phyloP scores from a whole-genome alignment of 2,113 vertebrate species.

The Trichomycterus rosablanca region DNA sequence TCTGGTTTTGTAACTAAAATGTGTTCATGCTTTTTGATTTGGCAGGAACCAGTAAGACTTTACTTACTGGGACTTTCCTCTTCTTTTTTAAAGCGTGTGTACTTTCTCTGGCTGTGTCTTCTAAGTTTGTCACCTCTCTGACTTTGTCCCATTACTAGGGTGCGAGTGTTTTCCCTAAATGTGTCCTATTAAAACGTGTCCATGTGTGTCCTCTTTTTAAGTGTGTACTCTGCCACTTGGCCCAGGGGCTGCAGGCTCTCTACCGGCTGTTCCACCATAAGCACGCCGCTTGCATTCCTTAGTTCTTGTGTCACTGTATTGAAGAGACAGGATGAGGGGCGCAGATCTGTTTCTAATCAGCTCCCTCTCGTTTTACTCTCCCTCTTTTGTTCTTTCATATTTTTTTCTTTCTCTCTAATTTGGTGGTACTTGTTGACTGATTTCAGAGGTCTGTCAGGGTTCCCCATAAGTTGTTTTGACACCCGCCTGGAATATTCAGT shows the following conservation, averaged over 20 bases:
- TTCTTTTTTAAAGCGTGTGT: too few species aligned
- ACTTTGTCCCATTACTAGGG: too few species aligned
- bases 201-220: not conserved
- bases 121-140: too few species aligned
- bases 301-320: slow-evolving; percentile 67
- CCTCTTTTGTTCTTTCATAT: slow-evolving; percentile 33
- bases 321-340: slow-evolving; percentile 51
- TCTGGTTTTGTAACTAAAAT: too few species aligned
- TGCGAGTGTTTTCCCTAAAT: too few species aligned
- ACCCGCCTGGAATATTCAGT: slow-evolving; percentile 28
- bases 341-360: slow-evolving; percentile 71
- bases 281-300: slow-evolving; percentile 61
- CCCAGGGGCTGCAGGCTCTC: slow-evolving; percentile 28
- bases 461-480: slow-evolving; percentile 35
- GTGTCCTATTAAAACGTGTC: too few species aligned
- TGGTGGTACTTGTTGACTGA: slow-evolving; percentile 30
- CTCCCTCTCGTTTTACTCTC: slow-evolving; percentile 47
- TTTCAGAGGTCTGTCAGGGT: slow-evolving; percentile 38
- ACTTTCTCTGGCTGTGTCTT: too few species aligned
- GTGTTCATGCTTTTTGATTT: too few species aligned
- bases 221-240: slow-evolving; percentile 36
- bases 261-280: slow-evolving; percentile 59
- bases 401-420: slow-evolving; percentile 37
- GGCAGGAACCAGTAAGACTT: too few species aligned
- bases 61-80: too few species aligned